phyloP scores from a whole-genome alignment of 2,888 invertebrate species.

The Rosalia funebris region DNA sequence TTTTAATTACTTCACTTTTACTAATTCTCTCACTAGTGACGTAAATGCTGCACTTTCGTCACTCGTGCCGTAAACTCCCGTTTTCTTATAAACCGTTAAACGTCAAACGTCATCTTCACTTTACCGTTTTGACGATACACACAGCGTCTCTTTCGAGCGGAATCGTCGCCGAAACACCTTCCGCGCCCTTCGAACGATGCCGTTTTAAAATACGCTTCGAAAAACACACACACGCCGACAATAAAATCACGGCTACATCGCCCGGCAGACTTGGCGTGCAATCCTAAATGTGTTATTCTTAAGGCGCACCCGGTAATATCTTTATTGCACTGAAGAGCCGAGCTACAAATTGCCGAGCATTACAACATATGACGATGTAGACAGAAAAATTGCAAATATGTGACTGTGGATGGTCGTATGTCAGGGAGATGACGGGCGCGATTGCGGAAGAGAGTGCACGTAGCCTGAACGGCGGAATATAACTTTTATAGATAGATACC shows the following conservation, averaged over 20 bases:
- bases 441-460: constrained; percentile 53
- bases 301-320: constrained; percentile 54
- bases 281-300: constrained; percentile 53
- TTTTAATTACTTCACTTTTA: no score
- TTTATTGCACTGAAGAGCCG: constrained; percentile 58
- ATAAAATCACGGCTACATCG: constrained; percentile 34
- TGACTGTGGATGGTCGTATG: constrained; percentile 51
- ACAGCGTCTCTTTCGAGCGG: background rate
- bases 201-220: background rate
- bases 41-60: no score
- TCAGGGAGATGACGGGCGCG: constrained; percentile 41
- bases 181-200: background rate
- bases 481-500: constrained; percentile 53
- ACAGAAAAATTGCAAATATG: constrained; percentile 60
- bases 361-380: constrained; percentile 58
- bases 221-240: constrained; percentile 28
- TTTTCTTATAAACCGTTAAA: no score
- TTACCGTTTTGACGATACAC: no score
- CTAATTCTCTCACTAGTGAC: no score
- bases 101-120: no score
- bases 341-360: constrained; percentile 59
- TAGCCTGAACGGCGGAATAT: constrained; percentile 51
- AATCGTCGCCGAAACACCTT: background rate
- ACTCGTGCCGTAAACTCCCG: no score
- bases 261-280: constrained; percentile 39